A percentile compares a stretch with the other conserved stretches of the same genome.
These are phyloP conservation scores for Yponomeuta evonymella DNA, from an alignment of 2,888 invertebrate species.

Conservation along the genomic window DNA sequence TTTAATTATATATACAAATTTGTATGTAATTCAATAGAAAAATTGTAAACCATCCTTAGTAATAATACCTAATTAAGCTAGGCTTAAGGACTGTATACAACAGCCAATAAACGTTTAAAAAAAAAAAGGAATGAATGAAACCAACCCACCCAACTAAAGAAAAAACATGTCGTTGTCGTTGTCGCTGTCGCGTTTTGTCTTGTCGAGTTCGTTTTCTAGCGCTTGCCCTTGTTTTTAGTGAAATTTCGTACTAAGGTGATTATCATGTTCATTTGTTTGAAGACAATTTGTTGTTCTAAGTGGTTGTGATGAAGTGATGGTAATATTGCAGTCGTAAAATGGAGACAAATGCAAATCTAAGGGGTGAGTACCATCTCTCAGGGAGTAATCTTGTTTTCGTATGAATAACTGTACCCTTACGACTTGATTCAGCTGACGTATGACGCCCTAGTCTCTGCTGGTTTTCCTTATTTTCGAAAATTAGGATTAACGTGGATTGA, in stretches of 20 bases:
- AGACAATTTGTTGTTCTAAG: conserved; percentile 25
- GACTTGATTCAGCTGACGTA: conserved; percentile 53
- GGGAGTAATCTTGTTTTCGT: conserved; percentile 59
- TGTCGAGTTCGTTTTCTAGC: conserved; percentile 35
- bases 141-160: too few species aligned
- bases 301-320: conserved; percentile 63
- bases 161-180: conserved; percentile 26
- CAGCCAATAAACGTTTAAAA: too few species aligned
- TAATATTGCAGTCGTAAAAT: conserved; percentile 45
- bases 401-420: conserved; percentile 65
- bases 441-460: conserved; percentile 29
- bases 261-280: neutral
- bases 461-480: conserved; percentile 13
- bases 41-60: too few species aligned
- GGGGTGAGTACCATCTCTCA: conserved; percentile 52
- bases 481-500: neutral
- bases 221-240: conserved; percentile 34
- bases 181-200: conserved; percentile 18
- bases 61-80: too few species aligned
- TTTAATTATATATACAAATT: too few species aligned
- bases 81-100: too few species aligned
- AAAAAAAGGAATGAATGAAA: too few species aligned
- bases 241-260: conserved; percentile 5
- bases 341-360: conserved; percentile 67
- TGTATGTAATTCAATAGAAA: too few species aligned